A percentile compares a stretch with the other conserved stretches of the same genome.
Evolutionary conservation across 2,797 vertebrate species (phyloP).

Genomic region (Pseudochaenichthys georgianus): DNA sequence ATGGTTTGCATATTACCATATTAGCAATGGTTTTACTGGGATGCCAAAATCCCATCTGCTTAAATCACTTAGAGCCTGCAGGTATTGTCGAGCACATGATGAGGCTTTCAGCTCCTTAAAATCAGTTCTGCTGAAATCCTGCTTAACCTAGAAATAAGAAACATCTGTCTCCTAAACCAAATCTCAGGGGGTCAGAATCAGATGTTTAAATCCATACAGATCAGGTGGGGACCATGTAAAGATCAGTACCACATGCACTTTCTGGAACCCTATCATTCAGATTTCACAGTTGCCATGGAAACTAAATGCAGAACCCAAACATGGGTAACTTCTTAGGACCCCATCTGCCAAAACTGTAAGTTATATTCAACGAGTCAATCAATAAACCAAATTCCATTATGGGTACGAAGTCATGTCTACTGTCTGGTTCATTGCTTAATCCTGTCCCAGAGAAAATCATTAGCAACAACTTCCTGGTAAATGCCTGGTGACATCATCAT

Average conservation of each 20-base stretch:
- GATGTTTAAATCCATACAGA: conserved; percentile 47
- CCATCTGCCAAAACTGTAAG: conserved; percentile 48
- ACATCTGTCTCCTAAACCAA: conserved; percentile 59
- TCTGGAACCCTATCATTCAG: conserved; percentile 43
- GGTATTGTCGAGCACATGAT: conserved; percentile 24
- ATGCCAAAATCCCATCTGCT: conserved; percentile 39
- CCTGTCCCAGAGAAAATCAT: conserved; percentile 51
- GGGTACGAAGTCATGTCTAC: conserved; percentile 60
- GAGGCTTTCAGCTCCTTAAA: conserved; percentile 52
- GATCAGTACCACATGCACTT: conserved; percentile 57
- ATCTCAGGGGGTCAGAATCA: conserved; percentile 55
- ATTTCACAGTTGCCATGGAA: conserved; percentile 63
- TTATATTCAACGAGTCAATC: conserved; percentile 77
- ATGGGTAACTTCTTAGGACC: conserved; percentile 64
- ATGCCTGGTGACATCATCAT: conserved; percentile 29
- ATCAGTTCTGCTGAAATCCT: conserved; percentile 51
- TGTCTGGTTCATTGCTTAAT: conserved; percentile 34
- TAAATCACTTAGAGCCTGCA: conserved; percentile 34
- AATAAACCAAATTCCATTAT: conserved; percentile 49
- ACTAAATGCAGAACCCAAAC: conserved; percentile 72
- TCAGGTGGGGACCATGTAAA: conserved; percentile 39
- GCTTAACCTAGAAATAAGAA: conserved; percentile 63
- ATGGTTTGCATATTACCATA: conserved; percentile 28
- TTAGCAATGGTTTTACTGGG: conserved; percentile 31
- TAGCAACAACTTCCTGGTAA: conserved; percentile 59